Evolutionary conservation across 2,797 vertebrate species (phyloP).

Genomic region (Picus viridis): DNA sequence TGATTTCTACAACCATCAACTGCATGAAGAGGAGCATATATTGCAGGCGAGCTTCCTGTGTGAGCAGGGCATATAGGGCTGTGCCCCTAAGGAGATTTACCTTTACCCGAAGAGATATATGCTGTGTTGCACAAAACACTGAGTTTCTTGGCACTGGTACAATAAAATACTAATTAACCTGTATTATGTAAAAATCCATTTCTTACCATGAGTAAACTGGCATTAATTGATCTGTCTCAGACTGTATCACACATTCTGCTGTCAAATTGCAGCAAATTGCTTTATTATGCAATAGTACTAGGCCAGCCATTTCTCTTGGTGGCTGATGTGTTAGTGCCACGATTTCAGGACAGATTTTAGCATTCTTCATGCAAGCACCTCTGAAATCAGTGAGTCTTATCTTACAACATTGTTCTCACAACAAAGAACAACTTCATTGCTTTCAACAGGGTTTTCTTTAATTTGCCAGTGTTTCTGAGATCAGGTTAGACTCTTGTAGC

Average conservation of each 20-base stretch:
- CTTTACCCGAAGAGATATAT: neutral
- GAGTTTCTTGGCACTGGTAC: neutral
- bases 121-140: neutral
- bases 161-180: neutral
- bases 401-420: too few relatives aligned
- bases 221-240: slow-evolving; percentile 2
- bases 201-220: slow-evolving; percentile 9
- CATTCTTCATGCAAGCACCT: neutral
- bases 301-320: neutral
- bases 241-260: neutral
- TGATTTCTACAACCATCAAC: neutral
- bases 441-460: neutral
- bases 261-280: neutral
- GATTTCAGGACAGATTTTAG: neutral
- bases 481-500: neutral
- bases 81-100: neutral
- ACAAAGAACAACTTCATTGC: neutral
- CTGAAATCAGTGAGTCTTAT: neutral
- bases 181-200: neutral
- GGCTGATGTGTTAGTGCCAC: neutral
- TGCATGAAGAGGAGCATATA: neutral
- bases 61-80: neutral
- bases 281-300: neutral
- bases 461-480: neutral
- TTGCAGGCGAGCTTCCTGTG: neutral